Evolutionary conservation across 2,113 vertebrate species (phyloP).

Genomic region (Azemiops feae): DNA sequence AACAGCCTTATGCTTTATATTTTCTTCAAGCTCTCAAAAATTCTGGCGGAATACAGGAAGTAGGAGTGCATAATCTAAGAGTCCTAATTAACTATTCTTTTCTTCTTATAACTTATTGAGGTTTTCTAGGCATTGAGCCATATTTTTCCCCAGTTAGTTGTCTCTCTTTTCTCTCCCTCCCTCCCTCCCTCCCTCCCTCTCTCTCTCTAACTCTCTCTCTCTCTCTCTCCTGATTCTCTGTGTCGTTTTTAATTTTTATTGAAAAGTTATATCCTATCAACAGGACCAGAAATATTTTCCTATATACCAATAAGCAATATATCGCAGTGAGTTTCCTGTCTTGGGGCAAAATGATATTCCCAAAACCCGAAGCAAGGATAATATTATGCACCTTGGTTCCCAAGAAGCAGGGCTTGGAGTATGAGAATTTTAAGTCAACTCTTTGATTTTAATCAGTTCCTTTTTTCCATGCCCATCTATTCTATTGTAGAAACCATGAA

Average conservation of each 20-base stretch:
- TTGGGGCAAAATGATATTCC: background rate
- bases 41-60: constrained; percentile 44
- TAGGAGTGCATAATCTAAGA: constrained; percentile 41
- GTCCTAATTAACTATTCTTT: constrained; percentile 63
- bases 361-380: constrained; percentile 2
- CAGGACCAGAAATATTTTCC: constrained; percentile 42
- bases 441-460: constrained; percentile 44
- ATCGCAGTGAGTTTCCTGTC: constrained; percentile 36
- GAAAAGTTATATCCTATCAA: constrained; percentile 50
- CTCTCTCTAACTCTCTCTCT: constrained; percentile 33
- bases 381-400: background rate
- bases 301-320: constrained; percentile 30
- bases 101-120: constrained; percentile 61
- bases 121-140: constrained; percentile 64
- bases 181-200: constrained; percentile 6
- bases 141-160: constrained; percentile 30
- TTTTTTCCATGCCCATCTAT: constrained; percentile 13
- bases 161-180: background rate
- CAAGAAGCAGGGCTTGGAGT: background rate
- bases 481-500: constrained; percentile 11
- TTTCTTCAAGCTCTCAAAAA: background rate
- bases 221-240: constrained; percentile 4
- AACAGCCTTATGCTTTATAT: background rate
- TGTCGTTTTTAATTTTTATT: constrained; percentile 56
- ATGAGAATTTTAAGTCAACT: constrained; percentile 15